Evolutionary conservation across 2,888 invertebrate species (phyloP), one percentile per base, ranked within the genome.

Genomic region (Lasius platythorax): DNA sequence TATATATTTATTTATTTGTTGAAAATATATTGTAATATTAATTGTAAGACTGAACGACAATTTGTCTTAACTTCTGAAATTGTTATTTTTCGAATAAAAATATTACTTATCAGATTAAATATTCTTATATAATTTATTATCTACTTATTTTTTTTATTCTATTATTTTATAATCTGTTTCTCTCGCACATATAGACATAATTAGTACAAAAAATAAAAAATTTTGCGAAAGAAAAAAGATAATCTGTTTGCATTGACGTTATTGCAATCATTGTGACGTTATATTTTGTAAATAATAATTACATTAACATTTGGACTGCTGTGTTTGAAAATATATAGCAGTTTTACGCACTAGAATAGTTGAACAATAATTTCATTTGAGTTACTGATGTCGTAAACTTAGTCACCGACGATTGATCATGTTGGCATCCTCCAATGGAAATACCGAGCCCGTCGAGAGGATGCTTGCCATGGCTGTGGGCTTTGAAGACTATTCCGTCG

Each of bases 341-440:
- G 46, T 15, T 46, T 15, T 46, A 46, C 5, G 15, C 3, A 46
- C 9, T 43, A 46, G 46, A 46, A 50, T 50, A n/a, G 2, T n/a
- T 50, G 6, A 8, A 50, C n/a, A 50, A 50, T 50, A 50, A 50
- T 50, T 50, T 50, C 18, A 50, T 50, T 50, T 50, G 50, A 50
- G 2, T 50, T 50, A n/a, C 50, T 46, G 46, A 46, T 46, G 50
- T 50, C 2, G 37, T n/a, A 33, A 53, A 28, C 1, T 67, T 30
- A 28, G 9, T 43, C 33, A 64, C 37, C 78, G 30, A 68, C 56
- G n/a, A 43, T 58, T 53, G 70, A 15, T 78, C 30, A 76, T 50
- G 76, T 40, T 18, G 53, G 66, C 1, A 66, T n/a, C 33, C n/a
- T 37, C 8, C 4, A 8, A 9, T 6, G 8, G 8, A 50, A 50